Evolutionary conservation across 1,140 invertebrate genomes (phyloP), one percentile per base, ranked within the genome.

Genomic region (Platorchestia sp.): DNA sequence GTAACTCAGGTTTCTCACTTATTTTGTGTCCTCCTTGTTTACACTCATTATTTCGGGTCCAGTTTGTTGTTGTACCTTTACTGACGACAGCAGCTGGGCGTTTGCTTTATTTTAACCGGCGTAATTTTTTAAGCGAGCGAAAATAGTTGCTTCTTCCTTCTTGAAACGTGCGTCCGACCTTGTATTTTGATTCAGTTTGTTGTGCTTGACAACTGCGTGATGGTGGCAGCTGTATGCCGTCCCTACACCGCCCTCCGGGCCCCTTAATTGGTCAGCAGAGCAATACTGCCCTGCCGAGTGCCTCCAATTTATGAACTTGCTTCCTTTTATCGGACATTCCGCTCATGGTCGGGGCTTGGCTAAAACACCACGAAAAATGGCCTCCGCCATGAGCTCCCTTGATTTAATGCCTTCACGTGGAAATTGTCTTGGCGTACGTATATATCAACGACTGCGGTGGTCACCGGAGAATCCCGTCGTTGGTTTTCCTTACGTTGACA

Each of bases 301-400:
- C 91, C 91, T 93, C 45, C 91, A 47, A 93, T 93, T 93, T 93
- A 93, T 93, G 45, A 93, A 93, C 91, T 93, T 93, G 45, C 91
- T 44, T 93, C 45, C 45, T 93, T 93, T 47, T 93, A 93, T 47
- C 45, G 36, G 45, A 93, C 91, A 93, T 93, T 93, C 91, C 91
- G 47, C 91, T 93, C 91, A 93, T 45, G 91, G 91, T 47, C 43
- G 91, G 10, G 44, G 91, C 45, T 93, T 40, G 45, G 91, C 91
- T 93, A 93, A 93, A 93, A 93, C 89, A 91, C 91, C 7, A 47
- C 91, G 44, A 93, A 44, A 93, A 93, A 93, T 47, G 44, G 91
- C 91, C n/a, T 44, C 40, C 45, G 45, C 91, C 45, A 93, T 93
- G 43, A 93, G 45, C 91, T 93, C 45, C 45, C 91, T 93, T 93